Evolutionary conservation across 2,113 vertebrate genomes (phyloP).

Genomic region (Pseudonaja textilis): DNA sequence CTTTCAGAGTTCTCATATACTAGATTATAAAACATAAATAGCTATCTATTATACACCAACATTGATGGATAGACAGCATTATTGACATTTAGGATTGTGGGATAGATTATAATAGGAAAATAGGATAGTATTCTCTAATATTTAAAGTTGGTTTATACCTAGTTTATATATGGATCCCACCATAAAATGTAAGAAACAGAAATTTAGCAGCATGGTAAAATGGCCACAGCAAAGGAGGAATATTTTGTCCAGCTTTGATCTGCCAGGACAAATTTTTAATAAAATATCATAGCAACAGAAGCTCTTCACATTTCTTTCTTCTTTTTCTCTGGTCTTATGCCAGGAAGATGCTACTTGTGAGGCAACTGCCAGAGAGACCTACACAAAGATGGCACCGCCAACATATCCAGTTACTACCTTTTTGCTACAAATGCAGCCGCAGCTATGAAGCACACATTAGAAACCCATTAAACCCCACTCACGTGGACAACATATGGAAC

Average conservation of each 20-base stretch:
- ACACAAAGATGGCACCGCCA: background rate
- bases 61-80: background rate
- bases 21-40: background rate
- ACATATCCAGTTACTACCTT: background rate
- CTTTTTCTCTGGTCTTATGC: background rate
- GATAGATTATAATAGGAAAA: background rate
- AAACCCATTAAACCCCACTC: background rate
- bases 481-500: conserved; percentile 34
- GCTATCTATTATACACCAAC: background rate
- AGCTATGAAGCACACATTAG: background rate
- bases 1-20: background rate
- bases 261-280: rapidly evolving
- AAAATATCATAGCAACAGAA: background rate
- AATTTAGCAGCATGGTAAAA: background rate
- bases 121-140: background rate
- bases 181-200: background rate
- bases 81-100: background rate
- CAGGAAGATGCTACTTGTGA: background rate
- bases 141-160: background rate
- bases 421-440: background rate
- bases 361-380: background rate
- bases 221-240: background rate
- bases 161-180: background rate
- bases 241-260: background rate
- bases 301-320: background rate